Percentiles rank a stretch among this genome's conserved stretches.
Conservation (phyloP, 1,140 invertebrate species). For the Drosophila quadrilineata region DNA sequence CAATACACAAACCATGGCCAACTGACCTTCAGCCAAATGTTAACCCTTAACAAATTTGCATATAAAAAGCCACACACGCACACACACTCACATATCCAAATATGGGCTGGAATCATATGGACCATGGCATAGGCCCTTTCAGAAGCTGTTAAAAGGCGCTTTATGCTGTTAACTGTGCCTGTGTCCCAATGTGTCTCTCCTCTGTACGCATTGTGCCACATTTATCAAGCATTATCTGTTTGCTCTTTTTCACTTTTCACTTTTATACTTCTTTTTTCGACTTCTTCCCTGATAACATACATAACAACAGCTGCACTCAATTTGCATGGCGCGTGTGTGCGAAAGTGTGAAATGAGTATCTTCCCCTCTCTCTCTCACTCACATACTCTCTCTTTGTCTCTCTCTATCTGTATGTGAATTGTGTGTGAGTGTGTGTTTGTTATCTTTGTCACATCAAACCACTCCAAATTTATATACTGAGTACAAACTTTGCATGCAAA, state of each 20-base stretch:
- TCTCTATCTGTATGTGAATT: neutral
- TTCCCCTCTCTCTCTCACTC: no score
- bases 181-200: slow-evolving; percentile 13
- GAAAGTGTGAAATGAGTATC: slow-evolving; percentile 50
- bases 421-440: neutral
- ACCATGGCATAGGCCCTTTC: slow-evolving; percentile 10
- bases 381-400: no score
- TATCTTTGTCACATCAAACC: slow-evolving; percentile 9
- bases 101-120: neutral
- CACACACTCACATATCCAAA: neutral
- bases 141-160: slow-evolving; percentile 67
- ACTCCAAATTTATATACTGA: slow-evolving; percentile 55
- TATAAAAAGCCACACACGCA: slow-evolving; percentile 59
- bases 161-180: slow-evolving; percentile 63
- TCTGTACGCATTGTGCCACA: slow-evolving; percentile 53
- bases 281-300: no score
- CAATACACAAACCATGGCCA: slow-evolving; percentile 59
- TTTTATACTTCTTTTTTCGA: slow-evolving; percentile 23
- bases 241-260: slow-evolving; percentile 31
- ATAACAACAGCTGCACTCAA: slow-evolving; percentile 74
- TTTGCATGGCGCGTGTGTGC: slow-evolving; percentile 59
- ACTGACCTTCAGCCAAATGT: slow-evolving; percentile 75
- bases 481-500: slow-evolving; percentile 41
- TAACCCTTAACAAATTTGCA: slow-evolving; percentile 74
- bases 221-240: slow-evolving; percentile 75